These are phyloP conservation scores for Platalea minor DNA, from an alignment of 2,797 vertebrate genomes.

Conservation along the genomic window DNA sequence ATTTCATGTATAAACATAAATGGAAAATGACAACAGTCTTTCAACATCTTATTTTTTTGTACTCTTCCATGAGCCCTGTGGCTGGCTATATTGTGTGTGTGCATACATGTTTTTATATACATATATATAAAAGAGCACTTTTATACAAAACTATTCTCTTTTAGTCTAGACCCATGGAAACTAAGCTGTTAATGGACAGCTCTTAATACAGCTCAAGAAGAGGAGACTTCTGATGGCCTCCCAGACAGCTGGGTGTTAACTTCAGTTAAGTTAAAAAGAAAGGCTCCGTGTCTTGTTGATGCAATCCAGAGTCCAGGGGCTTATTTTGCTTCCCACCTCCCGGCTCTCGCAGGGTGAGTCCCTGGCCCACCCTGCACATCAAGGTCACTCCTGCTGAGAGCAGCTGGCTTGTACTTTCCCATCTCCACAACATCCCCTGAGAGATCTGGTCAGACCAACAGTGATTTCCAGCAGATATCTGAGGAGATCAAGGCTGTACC, in stretches of 20 bases:
- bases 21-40: not conserved
- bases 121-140: not conserved
- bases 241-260: not conserved
- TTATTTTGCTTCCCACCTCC: not conserved
- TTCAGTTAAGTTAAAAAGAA: not conserved
- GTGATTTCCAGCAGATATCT: not conserved
- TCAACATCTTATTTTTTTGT: not conserved
- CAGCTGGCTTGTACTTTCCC: not conserved
- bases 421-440: not conserved
- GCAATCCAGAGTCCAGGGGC: not conserved
- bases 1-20: not conserved
- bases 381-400: not conserved
- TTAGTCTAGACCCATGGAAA: not conserved
- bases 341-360: rapidly evolving
- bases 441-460: not conserved
- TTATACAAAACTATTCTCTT: not conserved
- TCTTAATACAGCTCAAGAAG: not conserved
- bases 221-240: not conserved
- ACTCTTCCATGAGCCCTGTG: not conserved
- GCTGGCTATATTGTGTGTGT: not conserved
- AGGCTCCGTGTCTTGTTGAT: not conserved
- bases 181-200: not conserved
- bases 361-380: rapidly evolving
- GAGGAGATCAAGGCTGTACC: not conserved
- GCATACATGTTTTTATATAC: not conserved